phyloP scores from a whole-genome alignment of 2,113 vertebrate species.

The Hippotragus niger region DNA sequence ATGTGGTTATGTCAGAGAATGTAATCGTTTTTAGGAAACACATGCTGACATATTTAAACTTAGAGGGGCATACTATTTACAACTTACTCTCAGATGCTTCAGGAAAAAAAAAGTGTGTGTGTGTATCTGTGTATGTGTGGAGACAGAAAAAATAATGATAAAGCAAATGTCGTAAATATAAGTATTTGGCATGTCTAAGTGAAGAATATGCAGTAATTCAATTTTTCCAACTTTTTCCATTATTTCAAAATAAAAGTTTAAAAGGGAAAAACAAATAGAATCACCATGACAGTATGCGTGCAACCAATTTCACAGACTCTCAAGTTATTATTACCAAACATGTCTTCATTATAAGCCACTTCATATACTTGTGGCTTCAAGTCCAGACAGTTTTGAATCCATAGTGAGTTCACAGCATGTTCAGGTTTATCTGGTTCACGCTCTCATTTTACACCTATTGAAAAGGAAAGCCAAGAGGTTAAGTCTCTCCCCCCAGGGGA shows the following conservation, averaged over 20 bases:
- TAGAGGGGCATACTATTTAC: not conserved
- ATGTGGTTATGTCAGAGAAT: not conserved
- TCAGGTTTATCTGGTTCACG: not conserved
- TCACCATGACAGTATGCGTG: not conserved
- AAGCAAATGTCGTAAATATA: not conserved
- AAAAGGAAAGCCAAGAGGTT: not conserved
- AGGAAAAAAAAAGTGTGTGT: not conserved
- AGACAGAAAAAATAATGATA: not conserved
- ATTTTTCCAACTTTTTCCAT: not conserved
- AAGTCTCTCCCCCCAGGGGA: not conserved
- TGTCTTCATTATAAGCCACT: not conserved
- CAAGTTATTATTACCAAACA: not conserved
- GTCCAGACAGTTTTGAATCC: not conserved
- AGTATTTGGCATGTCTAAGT: not conserved
- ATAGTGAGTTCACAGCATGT: not conserved
- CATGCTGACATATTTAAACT: not conserved
- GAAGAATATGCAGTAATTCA: not conserved
- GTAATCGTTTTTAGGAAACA: not conserved
- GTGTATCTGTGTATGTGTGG: not conserved
- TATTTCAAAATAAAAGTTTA: slow-evolving; percentile 15
- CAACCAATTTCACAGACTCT: not conserved
- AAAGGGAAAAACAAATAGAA: not conserved
- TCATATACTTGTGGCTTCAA: not conserved
- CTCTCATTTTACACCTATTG: not conserved
- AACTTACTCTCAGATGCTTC: not conserved